These are phyloP conservation scores for Calidris pygmaea DNA, from an alignment of 2,113 vertebrate species.

Conservation along the genomic window DNA sequence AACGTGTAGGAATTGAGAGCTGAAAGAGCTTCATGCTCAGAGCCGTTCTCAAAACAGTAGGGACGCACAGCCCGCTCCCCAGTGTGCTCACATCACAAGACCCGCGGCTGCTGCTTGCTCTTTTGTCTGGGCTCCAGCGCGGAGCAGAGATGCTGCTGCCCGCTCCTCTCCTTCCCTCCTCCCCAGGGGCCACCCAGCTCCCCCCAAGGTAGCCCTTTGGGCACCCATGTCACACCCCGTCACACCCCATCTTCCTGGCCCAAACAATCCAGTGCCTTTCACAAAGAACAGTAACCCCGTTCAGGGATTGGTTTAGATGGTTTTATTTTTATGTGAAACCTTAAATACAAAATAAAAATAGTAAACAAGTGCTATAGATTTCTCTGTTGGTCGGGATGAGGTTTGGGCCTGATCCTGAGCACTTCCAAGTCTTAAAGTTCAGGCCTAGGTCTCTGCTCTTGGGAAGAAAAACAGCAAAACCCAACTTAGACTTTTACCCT, in stretches of 20 bases:
- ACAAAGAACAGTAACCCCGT: not conserved
- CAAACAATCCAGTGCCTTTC: not conserved
- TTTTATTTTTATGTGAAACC: conserved; percentile 58
- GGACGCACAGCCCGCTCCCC: not conserved
- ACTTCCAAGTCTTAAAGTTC: not conserved
- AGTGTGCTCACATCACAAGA: conserved; percentile 36
- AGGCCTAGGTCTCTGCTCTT: not conserved
- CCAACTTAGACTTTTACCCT: not conserved
- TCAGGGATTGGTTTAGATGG: not conserved
- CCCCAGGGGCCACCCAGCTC: not conserved
- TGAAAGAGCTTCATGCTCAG: conserved; percentile 9
- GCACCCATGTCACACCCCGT: not conserved
- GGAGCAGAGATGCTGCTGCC: not conserved
- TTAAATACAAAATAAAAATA: conserved; percentile 67
- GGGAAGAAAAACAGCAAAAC: not conserved
- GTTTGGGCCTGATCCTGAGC: not conserved
- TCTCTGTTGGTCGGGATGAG: not conserved
- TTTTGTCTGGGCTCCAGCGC: not conserved
- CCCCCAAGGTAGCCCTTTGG: not conserved
- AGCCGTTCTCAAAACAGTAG: not conserved
- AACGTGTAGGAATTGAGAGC: not conserved
- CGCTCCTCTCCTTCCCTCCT: not conserved
- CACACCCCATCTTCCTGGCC: not conserved
- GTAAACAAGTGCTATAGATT: conserved; percentile 52
- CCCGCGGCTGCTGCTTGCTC: not conserved